phyloP scores from a whole-genome alignment of 2,888 invertebrate species.

The Acanthopleura granulata region DNA sequence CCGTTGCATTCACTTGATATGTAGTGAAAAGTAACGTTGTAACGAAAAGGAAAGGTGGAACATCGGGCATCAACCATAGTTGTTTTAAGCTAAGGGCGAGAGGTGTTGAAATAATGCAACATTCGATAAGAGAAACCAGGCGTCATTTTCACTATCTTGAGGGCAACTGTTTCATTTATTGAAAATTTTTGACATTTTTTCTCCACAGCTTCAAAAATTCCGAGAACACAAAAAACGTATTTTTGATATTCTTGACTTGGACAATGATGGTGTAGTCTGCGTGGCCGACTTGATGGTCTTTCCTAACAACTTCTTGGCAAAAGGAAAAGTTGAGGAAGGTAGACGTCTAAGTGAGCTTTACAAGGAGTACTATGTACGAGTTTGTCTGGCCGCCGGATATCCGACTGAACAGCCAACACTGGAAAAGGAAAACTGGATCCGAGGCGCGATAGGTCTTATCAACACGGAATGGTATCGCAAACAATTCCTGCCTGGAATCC shows the following conservation, averaged over 20 bases:
- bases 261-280: background rate
- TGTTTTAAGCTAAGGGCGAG: no score
- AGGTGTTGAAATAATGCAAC: no score
- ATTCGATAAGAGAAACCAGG: no score
- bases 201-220: no score
- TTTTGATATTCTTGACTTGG: background rate
- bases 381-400: background rate
- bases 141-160: no score
- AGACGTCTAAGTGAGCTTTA: no score
- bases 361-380: background rate
- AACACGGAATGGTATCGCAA: background rate
- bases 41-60: no score
- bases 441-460: background rate
- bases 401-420: background rate
- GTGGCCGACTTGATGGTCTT: background rate
- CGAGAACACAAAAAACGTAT: background rate
- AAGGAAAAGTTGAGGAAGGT: background rate
- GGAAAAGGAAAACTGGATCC: background rate
- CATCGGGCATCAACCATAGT: no score
- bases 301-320: background rate
- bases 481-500: background rate
- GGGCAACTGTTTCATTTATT: no score
- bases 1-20: no score
- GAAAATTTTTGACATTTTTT: no score
- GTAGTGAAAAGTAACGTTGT: no score